Percentiles rank a stretch among this genome's conserved stretches.
These are phyloP conservation scores for Otus sunia DNA, from an alignment of 2,113 vertebrate species.

Conservation along the genomic window DNA sequence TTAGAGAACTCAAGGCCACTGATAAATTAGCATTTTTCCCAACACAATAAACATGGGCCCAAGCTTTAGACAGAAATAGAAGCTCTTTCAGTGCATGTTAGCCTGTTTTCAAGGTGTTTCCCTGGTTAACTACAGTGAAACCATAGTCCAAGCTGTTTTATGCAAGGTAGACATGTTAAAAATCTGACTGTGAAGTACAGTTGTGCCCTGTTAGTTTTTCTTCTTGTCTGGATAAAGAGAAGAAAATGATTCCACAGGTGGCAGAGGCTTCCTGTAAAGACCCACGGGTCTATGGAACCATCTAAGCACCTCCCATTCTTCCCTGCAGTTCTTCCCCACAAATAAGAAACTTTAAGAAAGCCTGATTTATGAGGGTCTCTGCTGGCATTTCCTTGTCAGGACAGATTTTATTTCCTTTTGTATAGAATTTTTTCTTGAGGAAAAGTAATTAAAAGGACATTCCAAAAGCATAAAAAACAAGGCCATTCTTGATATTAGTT, in stretches of 20 bases:
- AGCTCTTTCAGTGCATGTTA: neutral
- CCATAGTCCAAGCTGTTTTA: neutral
- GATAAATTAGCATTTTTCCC: neutral
- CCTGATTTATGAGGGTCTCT: neutral
- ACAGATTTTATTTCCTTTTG: neutral
- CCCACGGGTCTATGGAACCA: neutral
- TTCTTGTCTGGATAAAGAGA: neutral
- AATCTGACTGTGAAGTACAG: neutral
- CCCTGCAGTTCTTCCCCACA: neutral
- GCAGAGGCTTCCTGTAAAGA: neutral
- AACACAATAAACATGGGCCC: neutral
- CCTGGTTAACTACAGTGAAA: neutral
- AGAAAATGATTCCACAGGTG: neutral
- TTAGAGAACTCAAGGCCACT: neutral
- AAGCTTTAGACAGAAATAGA: neutral
- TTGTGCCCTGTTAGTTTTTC: neutral
- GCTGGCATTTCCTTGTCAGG: neutral
- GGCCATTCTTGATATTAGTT: neutral
- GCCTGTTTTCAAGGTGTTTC: neutral
- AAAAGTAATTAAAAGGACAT: neutral
- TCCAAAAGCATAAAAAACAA: neutral
- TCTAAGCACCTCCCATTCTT: neutral
- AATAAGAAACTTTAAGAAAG: neutral
- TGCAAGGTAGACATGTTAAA: neutral
- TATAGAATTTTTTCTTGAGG: neutral